Evolutionary conservation across 2,888 invertebrate species (phyloP), one percentile per base, ranked within the genome.

Genomic region (Embidobia sp.): DNA sequence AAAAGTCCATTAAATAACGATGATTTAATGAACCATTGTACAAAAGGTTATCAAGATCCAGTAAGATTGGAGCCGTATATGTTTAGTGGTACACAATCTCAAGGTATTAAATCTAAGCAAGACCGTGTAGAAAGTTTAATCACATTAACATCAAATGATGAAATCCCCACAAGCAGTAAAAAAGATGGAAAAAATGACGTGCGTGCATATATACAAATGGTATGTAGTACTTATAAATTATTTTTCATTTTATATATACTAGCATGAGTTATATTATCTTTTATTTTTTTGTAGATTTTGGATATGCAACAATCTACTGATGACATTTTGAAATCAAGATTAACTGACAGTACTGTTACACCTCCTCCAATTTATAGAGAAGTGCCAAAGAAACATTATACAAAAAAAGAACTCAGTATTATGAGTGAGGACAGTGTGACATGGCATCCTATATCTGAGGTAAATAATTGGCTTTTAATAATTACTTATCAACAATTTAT

Each of bases 121-220:
- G 79, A 81, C 33, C 82, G 83, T 11, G 85, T 85, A 44, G 87
- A 86, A 63, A 86, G 84, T 78, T 63, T 82, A 16, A 63, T 83
- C 15, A 84, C 85, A 11, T 77, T 85, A 8, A 85, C 83, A 1
- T 85, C 86, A 1, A 80, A 83, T n/a, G 85, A 86, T 4, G 88
- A 90, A 37, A 88, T 88, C 6, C 89, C 90, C 1, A 51, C 89
- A 15, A 86, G 84, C n/a, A 88, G 84, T 76, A 87, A 84, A 79
- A 86, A 79, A 51, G 87, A 86, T 55, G 84, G 87, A 0, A 90
- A 89, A 59, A 88, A 87, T 57, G 91, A 91, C 79, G 84, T 91
- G 13, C 90, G 90, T 69, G 90, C 90, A 84, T 91, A 91, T 77
- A 90, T 91, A 31, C 89, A 90, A 86, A 89, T 91, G 90, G 91